Conservation (phyloP, 2,797 vertebrate genomes). For the Chelon auratus region DNA sequence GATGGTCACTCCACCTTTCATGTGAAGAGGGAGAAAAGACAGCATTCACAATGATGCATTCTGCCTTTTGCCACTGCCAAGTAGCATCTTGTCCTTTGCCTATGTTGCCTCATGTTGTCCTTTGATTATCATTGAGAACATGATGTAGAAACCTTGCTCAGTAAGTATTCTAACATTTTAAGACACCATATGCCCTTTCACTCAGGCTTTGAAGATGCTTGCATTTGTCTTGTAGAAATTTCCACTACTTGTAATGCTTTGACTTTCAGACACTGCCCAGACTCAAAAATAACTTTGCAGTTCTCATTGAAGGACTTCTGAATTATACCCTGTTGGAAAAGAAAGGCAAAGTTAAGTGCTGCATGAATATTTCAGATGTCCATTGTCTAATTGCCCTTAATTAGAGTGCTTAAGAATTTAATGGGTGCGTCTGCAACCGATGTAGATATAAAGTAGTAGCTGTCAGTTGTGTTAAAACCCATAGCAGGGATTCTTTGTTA, state of each 20-base stretch:
- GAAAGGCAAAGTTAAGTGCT: constrained; percentile 70
- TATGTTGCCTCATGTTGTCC: constrained; percentile 19
- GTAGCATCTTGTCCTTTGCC: constrained; percentile 25
- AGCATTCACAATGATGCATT: constrained; percentile 27
- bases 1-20: constrained; percentile 67
- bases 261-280: constrained; percentile 20
- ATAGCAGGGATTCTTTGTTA: constrained; percentile 33
- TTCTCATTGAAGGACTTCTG: constrained; percentile 20
- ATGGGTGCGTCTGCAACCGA: constrained; percentile 56
- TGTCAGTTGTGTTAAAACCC: constrained; percentile 57
- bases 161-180: constrained; percentile 18
- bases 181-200: background rate
- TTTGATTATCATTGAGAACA: constrained; percentile 48
- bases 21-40: constrained; percentile 50
- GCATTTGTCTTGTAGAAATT: constrained; percentile 16
- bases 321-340: constrained; percentile 47
- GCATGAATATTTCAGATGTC: constrained; percentile 76
- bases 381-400: constrained; percentile 79
- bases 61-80: constrained; percentile 33
- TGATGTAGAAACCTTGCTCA: constrained; percentile 21
- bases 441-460: constrained; percentile 61
- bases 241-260: constrained; percentile 5
- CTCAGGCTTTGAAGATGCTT: constrained; percentile 12
- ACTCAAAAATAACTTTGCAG: constrained; percentile 39
- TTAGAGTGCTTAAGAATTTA: constrained; percentile 79